Evolutionary conservation across 92 coral and sea anemone genomes (phyloP).

Genomic region (Porites lobata): DNA sequence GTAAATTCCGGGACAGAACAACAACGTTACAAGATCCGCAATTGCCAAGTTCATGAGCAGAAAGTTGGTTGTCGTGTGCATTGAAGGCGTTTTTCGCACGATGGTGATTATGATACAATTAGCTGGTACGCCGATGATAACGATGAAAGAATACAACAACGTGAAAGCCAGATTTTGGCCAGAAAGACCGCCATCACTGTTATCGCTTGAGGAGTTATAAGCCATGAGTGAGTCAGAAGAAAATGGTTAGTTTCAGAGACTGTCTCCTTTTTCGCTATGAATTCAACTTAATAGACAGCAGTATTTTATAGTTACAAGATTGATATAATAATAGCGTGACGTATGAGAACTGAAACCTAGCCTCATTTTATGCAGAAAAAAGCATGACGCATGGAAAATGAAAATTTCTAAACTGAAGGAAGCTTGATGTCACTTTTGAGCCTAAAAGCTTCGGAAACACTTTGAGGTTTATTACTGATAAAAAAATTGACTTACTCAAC

Average conservation of each 20-base stretch:
- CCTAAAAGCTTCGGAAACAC: no score
- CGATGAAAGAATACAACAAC: slow-evolving; percentile 30
- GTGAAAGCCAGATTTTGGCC: slow-evolving; percentile 31
- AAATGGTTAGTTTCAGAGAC: no score
- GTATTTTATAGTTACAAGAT: no score
- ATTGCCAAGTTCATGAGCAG: slow-evolving; percentile 30
- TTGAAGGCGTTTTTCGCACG: slow-evolving; percentile 42
- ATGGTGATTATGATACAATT: slow-evolving; percentile 26
- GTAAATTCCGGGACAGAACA: slow-evolving; percentile 38
- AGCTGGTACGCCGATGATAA: slow-evolving; percentile 30
- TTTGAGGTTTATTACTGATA: no score
- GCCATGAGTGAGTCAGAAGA: not conserved
- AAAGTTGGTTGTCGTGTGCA: slow-evolving; percentile 52
- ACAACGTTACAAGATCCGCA: slow-evolving; percentile 28
- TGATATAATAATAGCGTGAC: no score
- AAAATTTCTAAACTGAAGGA: no score
- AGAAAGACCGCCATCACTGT: not conserved
- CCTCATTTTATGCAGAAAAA: no score
- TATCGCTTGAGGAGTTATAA: not conserved
- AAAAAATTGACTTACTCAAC: no score
- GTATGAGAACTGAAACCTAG: no score
- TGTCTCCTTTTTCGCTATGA: not conserved
- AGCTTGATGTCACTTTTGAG: no score
- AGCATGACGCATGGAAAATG: no score
- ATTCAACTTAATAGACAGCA: not conserved